Evolutionary conservation across 2,113 vertebrate species (phyloP), one percentile per base, ranked within the genome.

Genomic region (Neotoma lepida): DNA sequence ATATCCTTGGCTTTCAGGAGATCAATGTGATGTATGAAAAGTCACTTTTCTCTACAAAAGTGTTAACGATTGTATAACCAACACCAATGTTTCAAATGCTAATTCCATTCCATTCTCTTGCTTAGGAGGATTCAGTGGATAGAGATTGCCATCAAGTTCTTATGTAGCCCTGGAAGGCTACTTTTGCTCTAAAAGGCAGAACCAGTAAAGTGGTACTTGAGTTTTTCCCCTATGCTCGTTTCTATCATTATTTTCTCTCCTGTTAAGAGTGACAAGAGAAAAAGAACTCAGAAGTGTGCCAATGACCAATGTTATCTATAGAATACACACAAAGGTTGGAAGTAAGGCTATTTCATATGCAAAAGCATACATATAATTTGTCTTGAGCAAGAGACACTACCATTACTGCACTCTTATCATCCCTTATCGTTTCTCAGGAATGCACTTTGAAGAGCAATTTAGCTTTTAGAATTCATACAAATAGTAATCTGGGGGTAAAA

Each of bases 201-300:
- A 82, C 24, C 46, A 39, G 18, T 35, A 24, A 0, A 94, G n/a
- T 78, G 56, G 54, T 18, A 91, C 33, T 92, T 81, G 54, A 74
- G 73, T 92, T 90, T 95, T 95, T n/a, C n/a, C 44, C 73, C 51
- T 70, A 14, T 44, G 63, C 24, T 94, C n/a, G 44, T 94, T 96
- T 90, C 33, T 22, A 20, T 89, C 35, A 89, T 94, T 74, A 44
- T 92, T 89, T 95, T 91, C 35, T 73, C 18, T 92, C 61, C 86
- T 3, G 46, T 77, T 86, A 85, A 90, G 74, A 94, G 88, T 87
- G 56, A 93, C n/a, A 89, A 89, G 9, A 49, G 54, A 39, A 71
- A 93, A 94, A 73, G 66, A 54, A 95, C 73, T 94, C 46, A 88
- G 63, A 90, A 46, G 46, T 49, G n/a, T 82, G 54, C 71, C 80